Evolutionary conservation across 1,140 invertebrate species (phyloP), one percentile per base, ranked within the genome.

Genomic region (Choristoneura fumiferana): DNA sequence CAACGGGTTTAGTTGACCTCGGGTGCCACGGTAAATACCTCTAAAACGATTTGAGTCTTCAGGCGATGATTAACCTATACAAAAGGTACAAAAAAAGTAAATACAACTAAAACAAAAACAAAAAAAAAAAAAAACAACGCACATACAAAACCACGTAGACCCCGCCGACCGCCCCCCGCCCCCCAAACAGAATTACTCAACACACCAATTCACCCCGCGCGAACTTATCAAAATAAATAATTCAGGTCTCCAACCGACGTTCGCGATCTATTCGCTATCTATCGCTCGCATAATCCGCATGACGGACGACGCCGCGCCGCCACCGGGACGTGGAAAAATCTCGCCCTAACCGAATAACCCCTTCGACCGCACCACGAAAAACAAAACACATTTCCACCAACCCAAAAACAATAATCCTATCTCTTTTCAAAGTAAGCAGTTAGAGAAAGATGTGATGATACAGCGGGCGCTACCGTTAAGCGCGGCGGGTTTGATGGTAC

Each of bases 241-340:
- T 76, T 65, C 64, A 73, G 49, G 13, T 35, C 14, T 35, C 38
- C 18, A 62, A 43, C 58, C 49, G 57, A 49, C 62, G 54, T 61
- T 62, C 55, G 29, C 38, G 54, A 65, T 66, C 58, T 56, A 60
- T 56, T 59, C 53, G 39, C 5, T 34, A 10, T 65, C 59, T 29
- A 29, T 29, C 43, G 62, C 58, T 63, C 73, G 65, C 58, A 55
- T 82, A 79, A 83, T 77, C 78, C 71, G 52, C 61, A 71, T 82
- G 76, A 80, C 65, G 69, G 63, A 82, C 71, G 71, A 61, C 57
- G 54, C 63, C 54, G 6, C 64, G 65, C 43, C 57, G 54, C 62
- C 34, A 29, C 58, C 52, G 22, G 45, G 77, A 78, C 76, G 76
- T 69, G 73, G 74, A 79, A 78, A 77, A 78, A 83, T 81, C 68